Percentiles rank a stretch among this genome's conserved stretches.
Conservation (phyloP, 2,888 invertebrate species). For the Tetranychus truncatus region DNA sequence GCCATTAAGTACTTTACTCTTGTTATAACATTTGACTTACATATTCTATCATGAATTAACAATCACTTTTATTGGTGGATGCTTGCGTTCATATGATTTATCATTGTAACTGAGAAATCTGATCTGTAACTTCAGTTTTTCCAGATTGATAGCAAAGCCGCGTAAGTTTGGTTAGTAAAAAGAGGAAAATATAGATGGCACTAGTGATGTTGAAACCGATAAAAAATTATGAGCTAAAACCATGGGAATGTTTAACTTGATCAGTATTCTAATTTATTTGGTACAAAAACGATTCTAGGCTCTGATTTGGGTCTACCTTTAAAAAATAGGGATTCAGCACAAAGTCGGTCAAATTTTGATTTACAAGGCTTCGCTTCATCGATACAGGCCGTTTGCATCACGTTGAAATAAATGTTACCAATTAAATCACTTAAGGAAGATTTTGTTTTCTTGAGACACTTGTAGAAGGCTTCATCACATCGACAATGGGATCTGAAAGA, state of each 20-base stretch:
- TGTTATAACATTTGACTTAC: too few relatives aligned
- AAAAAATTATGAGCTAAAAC: neutral
- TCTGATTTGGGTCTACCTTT: neutral
- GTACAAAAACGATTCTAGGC: neutral
- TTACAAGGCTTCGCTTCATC: neutral
- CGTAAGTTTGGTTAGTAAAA: too few relatives aligned
- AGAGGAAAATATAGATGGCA: too few relatives aligned
- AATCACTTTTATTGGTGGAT: too few relatives aligned
- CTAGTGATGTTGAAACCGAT: neutral
- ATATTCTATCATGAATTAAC: too few relatives aligned
- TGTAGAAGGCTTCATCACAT: conserved; percentile 5
- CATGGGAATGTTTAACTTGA: neutral
- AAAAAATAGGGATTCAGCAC: neutral
- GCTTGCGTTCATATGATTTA: too few relatives aligned
- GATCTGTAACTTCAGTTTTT: too few relatives aligned
- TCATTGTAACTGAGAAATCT: too few relatives aligned
- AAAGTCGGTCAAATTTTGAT: neutral
- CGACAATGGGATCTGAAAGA: conserved; percentile 5
- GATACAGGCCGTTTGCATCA: neutral
- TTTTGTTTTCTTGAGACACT: neutral
- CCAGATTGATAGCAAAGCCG: too few relatives aligned
- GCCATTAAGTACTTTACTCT: too few relatives aligned
- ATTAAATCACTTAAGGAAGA: neutral
- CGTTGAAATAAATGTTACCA: conserved; percentile 6
- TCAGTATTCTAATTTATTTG: neutral